Base-by-base conservation (phyloP, 2,797 vertebrate species). In the Rhinogobio ventralis region DNA sequence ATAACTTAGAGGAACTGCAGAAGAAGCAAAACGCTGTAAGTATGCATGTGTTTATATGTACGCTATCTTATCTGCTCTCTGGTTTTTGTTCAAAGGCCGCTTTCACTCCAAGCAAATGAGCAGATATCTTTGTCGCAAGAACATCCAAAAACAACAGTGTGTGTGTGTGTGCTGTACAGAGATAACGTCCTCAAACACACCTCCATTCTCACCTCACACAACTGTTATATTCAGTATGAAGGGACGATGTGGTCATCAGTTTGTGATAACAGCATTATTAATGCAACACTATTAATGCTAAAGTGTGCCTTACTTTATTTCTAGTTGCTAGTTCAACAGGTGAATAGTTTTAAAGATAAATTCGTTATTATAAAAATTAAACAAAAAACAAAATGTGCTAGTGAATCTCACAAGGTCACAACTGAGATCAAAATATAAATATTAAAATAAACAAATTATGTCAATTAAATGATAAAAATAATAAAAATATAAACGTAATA, bases 21-120 rank as follows among this genome's bases (percentile, higher is more conserved):
- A 96, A 95, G 90, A 96, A 96, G 89, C 96, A 97, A 89, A 96
- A 95, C 0, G 93, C 93, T 28, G 95, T 95, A 89, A 92, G 95
- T 71, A 14, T 85, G 36, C 51, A 89, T 91, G 51, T 82, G 86
- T 84, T 69, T 77, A 69, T 77, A 67, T 79, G 92, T 92, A 89
- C 88, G 90, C 91, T 85, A 85, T 89, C 86, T 90, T 87, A 90
- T 89, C 87, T 57, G 72, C 64, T 80, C 74, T 86, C 83, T 79
- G 87, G 79, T 86, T 86, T 53, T 66, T 85, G 83, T 88, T 87
- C 78, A 86, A 86, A 90, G 86, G 51, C 20, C 39, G 73, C 81
- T 84, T 85, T 87, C 77, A 60, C 42, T 85, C 64, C 42, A 83
- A 68, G 87, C 60, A 80, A 80, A 85, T 42, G 45, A 73, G 53